Evolutionary conservation across 2,797 vertebrate species (phyloP).

Genomic region (Periophthalmus magnuspinnatus): DNA sequence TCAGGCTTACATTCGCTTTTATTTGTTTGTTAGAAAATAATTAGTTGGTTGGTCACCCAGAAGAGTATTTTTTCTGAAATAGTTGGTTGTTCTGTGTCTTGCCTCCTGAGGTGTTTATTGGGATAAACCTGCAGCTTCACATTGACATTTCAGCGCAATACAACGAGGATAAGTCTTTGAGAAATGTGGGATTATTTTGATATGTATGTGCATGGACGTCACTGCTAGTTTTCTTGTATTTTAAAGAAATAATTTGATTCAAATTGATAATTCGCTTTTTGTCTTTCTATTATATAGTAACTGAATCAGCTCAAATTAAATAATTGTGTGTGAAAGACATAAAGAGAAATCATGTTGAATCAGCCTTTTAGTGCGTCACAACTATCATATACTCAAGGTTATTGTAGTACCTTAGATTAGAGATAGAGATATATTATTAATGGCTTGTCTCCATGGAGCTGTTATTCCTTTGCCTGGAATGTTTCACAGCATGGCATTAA

Average conservation of each 20-base stretch:
- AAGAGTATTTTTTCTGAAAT: background rate
- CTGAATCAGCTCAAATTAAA: background rate
- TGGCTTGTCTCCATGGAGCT: no score
- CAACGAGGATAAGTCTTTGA: no score
- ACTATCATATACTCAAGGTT: background rate
- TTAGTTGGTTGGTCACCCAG: conserved; percentile 8
- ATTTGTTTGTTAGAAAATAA: conserved; percentile 36
- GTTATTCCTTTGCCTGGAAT: no score
- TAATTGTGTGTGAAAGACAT: background rate
- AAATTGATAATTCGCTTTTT: background rate
- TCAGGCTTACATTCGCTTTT: conserved; percentile 7
- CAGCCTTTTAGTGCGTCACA: background rate
- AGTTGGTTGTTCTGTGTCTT: conserved; percentile 6
- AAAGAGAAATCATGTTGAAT: no score
- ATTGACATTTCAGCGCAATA: conserved; percentile 7
- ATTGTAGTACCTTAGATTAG: background rate
- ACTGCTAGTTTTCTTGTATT: background rate
- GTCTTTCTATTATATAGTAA: background rate
- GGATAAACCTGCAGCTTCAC: background rate
- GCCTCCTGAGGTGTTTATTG: conserved; percentile 9
- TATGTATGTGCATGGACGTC: background rate
- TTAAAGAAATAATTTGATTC: background rate
- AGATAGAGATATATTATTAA: no score
- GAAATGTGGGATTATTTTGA: no score
- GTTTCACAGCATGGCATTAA: no score